These are phyloP conservation scores for Melanostigma gelatinosum DNA, from an alignment of 2,113 vertebrate genomes.

Conservation along the genomic window DNA sequence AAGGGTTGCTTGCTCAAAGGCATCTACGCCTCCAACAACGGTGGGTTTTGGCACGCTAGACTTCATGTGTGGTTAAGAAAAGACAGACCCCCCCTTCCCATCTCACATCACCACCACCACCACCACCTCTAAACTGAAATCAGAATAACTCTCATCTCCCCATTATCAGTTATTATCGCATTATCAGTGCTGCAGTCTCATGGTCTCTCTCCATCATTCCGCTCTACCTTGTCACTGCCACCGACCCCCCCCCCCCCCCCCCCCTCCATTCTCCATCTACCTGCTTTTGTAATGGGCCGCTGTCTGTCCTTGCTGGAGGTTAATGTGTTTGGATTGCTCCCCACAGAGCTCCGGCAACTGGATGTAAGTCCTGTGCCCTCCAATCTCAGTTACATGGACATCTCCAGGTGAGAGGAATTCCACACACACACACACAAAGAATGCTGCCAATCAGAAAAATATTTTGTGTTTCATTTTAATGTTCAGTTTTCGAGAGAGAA, in stretches of 20 bases:
- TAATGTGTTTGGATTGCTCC: slow-evolving; percentile 67
- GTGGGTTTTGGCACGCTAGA: slow-evolving; percentile 76
- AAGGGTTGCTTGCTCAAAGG: slow-evolving; percentile 91
- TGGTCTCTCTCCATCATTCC: slow-evolving; percentile 42
- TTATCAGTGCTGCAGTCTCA: slow-evolving; percentile 41
- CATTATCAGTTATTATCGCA: too few relatives aligned
- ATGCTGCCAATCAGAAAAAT: neutral
- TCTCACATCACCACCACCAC: neutral
- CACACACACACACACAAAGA: slow-evolving; percentile 7
- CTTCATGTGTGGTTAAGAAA: neutral
- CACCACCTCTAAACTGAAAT: slow-evolving; percentile 17
- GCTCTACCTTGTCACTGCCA: slow-evolving; percentile 27
- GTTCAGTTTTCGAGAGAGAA: neutral
- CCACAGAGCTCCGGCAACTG: slow-evolving; percentile 89
- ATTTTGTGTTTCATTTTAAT: neutral
- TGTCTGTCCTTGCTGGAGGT: slow-evolving; percentile 72
- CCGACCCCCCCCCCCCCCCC: neutral
- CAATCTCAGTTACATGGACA: slow-evolving; percentile 91
- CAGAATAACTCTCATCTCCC: neutral
- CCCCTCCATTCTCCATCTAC: slow-evolving; percentile 46
- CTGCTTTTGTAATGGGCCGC: slow-evolving; percentile 42
- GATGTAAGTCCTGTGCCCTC: slow-evolving; percentile 92
- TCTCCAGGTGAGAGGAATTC: slow-evolving; percentile 90
- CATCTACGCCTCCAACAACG: slow-evolving; percentile 90
- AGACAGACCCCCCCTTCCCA: neutral